Evolutionary conservation across 64 coral and sea anemone genomes (phyloP).

Genomic region (Actinia equina): DNA sequence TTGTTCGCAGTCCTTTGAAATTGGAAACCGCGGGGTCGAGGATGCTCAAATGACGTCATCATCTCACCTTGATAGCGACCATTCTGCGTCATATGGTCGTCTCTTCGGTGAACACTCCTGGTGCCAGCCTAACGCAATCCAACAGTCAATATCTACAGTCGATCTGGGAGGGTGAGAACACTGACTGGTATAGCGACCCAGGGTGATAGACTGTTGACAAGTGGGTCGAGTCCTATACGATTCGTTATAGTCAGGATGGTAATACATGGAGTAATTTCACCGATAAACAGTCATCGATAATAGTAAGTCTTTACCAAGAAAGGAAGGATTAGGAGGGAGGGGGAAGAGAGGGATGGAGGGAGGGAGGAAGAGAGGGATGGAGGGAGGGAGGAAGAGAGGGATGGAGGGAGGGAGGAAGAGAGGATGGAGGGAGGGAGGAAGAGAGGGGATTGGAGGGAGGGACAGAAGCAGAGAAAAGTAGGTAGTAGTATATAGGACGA

Average conservation of each 20-base stretch:
- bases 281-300: neutral
- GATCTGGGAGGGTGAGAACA: conserved; percentile 9
- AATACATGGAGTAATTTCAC: conserved; percentile 17
- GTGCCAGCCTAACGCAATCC: neutral
- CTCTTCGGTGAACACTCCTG: neutral
- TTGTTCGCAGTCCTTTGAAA: neutral
- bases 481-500: too few species aligned
- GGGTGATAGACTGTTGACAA: conserved; percentile 14
- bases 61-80: neutral
- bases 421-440: too few species aligned
- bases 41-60: conserved; percentile 2
- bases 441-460: too few species aligned
- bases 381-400: too few species aligned
- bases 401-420: too few species aligned
- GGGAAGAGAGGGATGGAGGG: too few species aligned
- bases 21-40: neutral
- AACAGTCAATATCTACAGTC: neutral
- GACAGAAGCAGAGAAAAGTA: too few species aligned
- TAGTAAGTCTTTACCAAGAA: neutral
- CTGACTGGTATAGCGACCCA: conserved; percentile 44
- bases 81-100: conserved; percentile 8
- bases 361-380: too few species aligned
- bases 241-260: conserved; percentile 11
- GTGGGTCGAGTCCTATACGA: conserved; percentile 11
- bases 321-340: too few species aligned